Evolutionary conservation across 2,888 invertebrate species (phyloP).

Genomic region (Neoascia interrupta): DNA sequence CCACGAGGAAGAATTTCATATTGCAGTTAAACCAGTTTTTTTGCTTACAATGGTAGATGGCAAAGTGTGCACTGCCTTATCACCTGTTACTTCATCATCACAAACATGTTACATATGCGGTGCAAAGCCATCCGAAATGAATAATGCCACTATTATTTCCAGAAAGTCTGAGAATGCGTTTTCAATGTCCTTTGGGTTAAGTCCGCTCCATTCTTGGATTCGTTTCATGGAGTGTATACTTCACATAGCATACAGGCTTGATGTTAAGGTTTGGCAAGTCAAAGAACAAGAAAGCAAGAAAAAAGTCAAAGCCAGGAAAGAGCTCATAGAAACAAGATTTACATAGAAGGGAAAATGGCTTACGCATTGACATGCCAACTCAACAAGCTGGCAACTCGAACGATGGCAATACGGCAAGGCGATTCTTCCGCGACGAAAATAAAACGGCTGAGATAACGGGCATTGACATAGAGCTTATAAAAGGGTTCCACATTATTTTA

Average conservation of each 20-base stretch:
- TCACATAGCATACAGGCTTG: background rate
- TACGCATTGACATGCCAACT: slow-evolving; percentile 73
- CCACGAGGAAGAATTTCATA: too few species aligned
- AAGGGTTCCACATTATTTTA: background rate
- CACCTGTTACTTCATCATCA: too few species aligned
- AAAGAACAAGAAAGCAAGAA: slow-evolving; percentile 1
- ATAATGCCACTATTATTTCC: background rate
- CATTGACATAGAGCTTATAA: background rate
- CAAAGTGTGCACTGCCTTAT: too few species aligned
- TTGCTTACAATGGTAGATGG: too few species aligned
- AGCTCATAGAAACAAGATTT: slow-evolving; percentile 1
- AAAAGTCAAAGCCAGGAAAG: slow-evolving; percentile 7
- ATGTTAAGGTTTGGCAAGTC: background rate
- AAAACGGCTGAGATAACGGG: background rate
- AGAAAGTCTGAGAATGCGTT: background rate
- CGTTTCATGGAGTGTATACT: slow-evolving; percentile 12
- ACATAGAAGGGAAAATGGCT: slow-evolving; percentile 71
- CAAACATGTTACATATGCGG: background rate
- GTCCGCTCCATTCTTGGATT: slow-evolving; percentile 13
- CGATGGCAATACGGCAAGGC: slow-evolving; percentile 70
- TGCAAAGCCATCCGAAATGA: slow-evolving; percentile 19
- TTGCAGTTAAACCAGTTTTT: too few species aligned
- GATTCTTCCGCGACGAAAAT: background rate
- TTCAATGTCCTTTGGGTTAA: slow-evolving; percentile 13
- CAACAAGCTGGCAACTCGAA: slow-evolving; percentile 73